These are phyloP conservation scores for Pelagia noctiluca DNA, from an alignment of 30 jellyfish, hydroid and myxozoan species.

Conservation along the genomic window DNA sequence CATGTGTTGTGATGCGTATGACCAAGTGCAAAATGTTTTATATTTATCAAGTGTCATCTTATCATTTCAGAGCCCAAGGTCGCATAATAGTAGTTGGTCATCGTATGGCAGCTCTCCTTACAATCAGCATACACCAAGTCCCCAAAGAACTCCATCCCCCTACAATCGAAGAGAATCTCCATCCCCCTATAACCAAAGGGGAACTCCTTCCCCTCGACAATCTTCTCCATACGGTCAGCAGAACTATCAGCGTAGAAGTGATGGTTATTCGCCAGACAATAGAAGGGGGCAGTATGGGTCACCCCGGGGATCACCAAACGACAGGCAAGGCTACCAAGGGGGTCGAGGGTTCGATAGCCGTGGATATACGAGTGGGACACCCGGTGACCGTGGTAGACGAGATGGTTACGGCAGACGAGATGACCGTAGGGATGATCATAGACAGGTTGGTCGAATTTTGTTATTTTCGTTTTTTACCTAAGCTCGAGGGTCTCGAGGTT, in stretches of 20 bases:
- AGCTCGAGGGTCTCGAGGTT: not conserved
- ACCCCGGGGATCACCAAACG: not conserved
- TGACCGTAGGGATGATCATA: not conserved
- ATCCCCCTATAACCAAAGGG: not conserved
- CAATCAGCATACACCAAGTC: not conserved
- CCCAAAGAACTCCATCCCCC: conserved; percentile 7
- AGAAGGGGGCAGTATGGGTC: not conserved
- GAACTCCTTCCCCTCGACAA: not conserved
- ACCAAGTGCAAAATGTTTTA: not conserved
- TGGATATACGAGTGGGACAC: not conserved
- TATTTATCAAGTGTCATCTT: not conserved
- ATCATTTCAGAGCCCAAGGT: not conserved
- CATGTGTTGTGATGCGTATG: not conserved
- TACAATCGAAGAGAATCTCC: conserved; percentile 2
- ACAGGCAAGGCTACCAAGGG: not conserved
- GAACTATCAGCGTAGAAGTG: not conserved
- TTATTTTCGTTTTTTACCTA: not conserved
- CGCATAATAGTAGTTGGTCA: conserved; percentile 31
- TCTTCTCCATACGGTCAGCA: not conserved
- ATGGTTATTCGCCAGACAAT: not conserved
- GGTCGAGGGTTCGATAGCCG: too few species aligned
- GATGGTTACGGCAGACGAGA: not conserved
- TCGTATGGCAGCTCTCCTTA: conserved; percentile 38
- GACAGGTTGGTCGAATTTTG: not conserved
- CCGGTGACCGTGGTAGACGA: not conserved